These are phyloP conservation scores for Therioaphis trifolii DNA, from an alignment of 2,888 invertebrate species.

Conservation along the genomic window DNA sequence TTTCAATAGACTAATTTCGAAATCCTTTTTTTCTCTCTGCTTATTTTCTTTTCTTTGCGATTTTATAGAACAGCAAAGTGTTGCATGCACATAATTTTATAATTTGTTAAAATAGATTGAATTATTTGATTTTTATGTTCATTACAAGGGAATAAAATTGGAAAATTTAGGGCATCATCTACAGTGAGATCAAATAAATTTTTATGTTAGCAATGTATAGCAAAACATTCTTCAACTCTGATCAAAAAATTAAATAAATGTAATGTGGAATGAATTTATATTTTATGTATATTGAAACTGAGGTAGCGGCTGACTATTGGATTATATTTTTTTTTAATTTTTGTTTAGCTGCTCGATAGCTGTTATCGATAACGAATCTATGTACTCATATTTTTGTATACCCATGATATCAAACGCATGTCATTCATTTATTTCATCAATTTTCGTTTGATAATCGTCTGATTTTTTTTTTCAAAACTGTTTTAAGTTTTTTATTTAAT, in stretches of 20 bases:
- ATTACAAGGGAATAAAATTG: neutral
- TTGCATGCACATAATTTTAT: neutral
- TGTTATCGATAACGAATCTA: no score
- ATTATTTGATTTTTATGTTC: constrained; percentile 5
- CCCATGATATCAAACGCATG: no score
- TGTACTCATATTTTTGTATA: no score
- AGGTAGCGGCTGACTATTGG: no score
- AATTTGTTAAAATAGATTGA: neutral
- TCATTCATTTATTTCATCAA: no score
- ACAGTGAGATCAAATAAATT: constrained; percentile 13
- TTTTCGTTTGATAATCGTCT: no score
- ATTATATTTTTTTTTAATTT: no score
- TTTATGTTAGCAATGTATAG: neutral
- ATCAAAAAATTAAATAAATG: no score
- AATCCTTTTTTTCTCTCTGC: neutral
- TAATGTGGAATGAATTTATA: neutral
- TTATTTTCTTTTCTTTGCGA: neutral
- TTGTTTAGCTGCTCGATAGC: no score
- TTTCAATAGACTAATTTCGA: neutral
- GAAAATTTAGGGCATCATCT: neutral
- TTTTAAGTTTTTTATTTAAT: no score
- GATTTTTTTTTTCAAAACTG: no score
- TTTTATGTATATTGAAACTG: no score
- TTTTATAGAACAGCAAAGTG: constrained; percentile 2
- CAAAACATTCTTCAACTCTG: constrained; percentile 8